Percentiles rank a stretch among this genome's conserved stretches.
These are phyloP conservation scores for Eriosoma lanigerum DNA, from an alignment of 1,140 invertebrate species.

Conservation along the genomic window DNA sequence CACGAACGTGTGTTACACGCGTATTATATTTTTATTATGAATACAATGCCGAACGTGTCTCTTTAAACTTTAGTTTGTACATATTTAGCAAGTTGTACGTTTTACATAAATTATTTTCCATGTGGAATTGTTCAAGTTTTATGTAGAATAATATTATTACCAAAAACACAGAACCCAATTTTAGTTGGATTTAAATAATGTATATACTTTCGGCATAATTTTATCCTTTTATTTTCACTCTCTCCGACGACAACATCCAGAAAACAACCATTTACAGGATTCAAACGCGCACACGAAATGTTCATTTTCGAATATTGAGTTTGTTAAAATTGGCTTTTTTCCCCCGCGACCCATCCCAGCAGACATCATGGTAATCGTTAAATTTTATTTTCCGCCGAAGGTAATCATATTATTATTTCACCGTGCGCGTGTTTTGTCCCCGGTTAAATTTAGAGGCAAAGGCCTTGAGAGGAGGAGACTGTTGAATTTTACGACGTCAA, in stretches of 20 bases:
- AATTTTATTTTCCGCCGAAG: conserved; percentile 7
- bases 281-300: background rate
- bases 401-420: conserved; percentile 2
- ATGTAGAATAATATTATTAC: background rate
- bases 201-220: background rate
- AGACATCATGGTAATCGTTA: conserved; percentile 2
- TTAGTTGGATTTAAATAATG: conserved; percentile 8
- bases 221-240: background rate
- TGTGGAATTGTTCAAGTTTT: background rate
- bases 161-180: conserved; percentile 4
- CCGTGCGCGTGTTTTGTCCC: background rate
- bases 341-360: background rate
- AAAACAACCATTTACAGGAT: background rate
- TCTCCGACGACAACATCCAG: no score
- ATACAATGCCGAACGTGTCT: background rate
- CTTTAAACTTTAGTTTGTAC: background rate
- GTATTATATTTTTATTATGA: background rate
- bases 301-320: conserved; percentile 2
- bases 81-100: background rate
- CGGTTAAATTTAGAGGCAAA: background rate
- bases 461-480: background rate
- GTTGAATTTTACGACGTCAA: background rate
- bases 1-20: background rate
- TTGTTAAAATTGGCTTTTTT: conserved; percentile 19
- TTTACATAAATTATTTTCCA: conserved; percentile 10